phyloP scores from a whole-genome alignment of 1,140 invertebrate species.

The Frieseomelitta varia region DNA sequence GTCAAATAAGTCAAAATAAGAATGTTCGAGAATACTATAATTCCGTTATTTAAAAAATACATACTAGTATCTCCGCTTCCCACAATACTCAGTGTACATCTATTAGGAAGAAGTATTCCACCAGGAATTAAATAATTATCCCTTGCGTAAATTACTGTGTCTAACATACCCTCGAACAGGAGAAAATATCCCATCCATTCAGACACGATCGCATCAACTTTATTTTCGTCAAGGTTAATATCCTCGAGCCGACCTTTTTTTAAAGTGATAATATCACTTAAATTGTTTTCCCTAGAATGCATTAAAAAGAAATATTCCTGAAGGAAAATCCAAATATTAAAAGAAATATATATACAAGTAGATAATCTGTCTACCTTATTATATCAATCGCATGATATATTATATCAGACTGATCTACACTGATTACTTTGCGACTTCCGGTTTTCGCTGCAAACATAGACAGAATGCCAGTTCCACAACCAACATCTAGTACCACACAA shows the following conservation, averaged over 20 bases:
- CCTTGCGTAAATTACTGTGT: slow-evolving; percentile 94
- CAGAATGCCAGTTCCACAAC: slow-evolving; percentile 98
- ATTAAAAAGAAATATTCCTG: slow-evolving; percentile 43
- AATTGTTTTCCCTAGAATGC: slow-evolving; percentile 87
- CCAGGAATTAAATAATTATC: slow-evolving; percentile 94
- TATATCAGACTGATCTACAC: slow-evolving; percentile 95
- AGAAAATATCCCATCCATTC: slow-evolving; percentile 99
- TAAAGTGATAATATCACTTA: slow-evolving; percentile 89
- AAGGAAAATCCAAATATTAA: neutral
- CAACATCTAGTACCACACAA: slow-evolving; percentile 96
- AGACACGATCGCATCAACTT: slow-evolving; percentile 98
- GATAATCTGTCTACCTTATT: slow-evolving; percentile 87
- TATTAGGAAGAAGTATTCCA: slow-evolving; percentile 93
- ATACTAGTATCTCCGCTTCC: slow-evolving; percentile 94
- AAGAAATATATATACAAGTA: neutral
- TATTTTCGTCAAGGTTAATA: slow-evolving; percentile 88
- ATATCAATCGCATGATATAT: slow-evolving; percentile 93
- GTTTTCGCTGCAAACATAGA: slow-evolving; percentile 98
- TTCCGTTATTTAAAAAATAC: slow-evolving; percentile 51
- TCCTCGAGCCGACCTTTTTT: slow-evolving; percentile 96
- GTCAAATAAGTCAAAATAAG: neutral
- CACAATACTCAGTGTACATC: slow-evolving; percentile 93
- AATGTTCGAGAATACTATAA: neutral
- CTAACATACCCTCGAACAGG: slow-evolving; percentile 98
- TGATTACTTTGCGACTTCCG: slow-evolving; percentile 95